These are phyloP conservation scores for Diceros bicornis DNA, from an alignment of 2,797 vertebrate species.

Conservation along the genomic window DNA sequence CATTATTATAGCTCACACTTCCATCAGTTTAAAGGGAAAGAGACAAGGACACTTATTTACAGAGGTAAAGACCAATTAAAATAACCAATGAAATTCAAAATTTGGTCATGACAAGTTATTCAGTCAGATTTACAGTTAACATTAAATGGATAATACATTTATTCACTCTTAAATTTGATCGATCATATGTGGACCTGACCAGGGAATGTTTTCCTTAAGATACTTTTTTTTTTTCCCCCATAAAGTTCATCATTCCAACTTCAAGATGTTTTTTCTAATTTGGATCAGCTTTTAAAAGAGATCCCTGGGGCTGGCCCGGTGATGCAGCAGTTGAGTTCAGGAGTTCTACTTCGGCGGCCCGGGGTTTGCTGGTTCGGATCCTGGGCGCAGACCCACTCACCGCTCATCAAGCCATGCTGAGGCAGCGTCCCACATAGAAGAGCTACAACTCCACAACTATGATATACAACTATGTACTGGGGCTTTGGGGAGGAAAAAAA, in stretches of 20 bases:
- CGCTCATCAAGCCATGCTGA: too few species aligned
- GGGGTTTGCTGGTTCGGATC: too few species aligned
- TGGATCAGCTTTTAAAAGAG: slow-evolving; percentile 18
- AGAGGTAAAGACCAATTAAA: slow-evolving; percentile 48
- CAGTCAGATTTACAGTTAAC: background rate
- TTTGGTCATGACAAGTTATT: slow-evolving; percentile 29
- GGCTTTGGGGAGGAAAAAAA: too few species aligned
- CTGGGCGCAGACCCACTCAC: too few species aligned
- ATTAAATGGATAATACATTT: background rate
- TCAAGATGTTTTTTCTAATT: slow-evolving; percentile 39
- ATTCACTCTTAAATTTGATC: slow-evolving; percentile 47
- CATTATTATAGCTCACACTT: background rate
- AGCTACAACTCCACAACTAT: too few species aligned
- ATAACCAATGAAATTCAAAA: slow-evolving; percentile 44
- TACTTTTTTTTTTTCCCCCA: background rate
- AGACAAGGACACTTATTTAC: slow-evolving; percentile 40
- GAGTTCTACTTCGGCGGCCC: too few species aligned
- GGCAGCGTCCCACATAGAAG: too few species aligned
- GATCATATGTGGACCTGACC: background rate
- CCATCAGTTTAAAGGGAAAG: slow-evolving; percentile 1
- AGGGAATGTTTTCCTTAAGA: background rate
- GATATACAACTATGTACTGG: too few species aligned
- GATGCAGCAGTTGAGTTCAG: too few species aligned
- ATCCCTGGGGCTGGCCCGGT: background rate
- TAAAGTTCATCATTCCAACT: background rate